A percentile compares a stretch with the other conserved stretches of the same genome.
These are phyloP conservation scores for Amphibalanus amphitrite DNA, from an alignment of 1,140 invertebrate genomes.

Conservation along the genomic window DNA sequence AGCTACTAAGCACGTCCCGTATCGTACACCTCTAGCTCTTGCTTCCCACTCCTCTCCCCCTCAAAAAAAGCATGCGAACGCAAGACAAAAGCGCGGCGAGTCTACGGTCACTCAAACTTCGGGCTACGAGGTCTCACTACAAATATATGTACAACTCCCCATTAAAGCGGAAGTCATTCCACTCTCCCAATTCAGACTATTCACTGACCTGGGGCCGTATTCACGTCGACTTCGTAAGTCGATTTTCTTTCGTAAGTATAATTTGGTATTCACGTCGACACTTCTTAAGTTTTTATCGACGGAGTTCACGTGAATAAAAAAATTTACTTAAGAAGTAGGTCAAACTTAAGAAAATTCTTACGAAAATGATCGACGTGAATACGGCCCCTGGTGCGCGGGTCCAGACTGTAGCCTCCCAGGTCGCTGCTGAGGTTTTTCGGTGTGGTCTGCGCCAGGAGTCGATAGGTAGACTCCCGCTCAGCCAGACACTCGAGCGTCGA, in stretches of 20 bases:
- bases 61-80: not conserved
- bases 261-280: too few relatives aligned
- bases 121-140: not conserved
- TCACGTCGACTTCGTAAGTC: too few relatives aligned
- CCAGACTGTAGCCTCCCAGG: not conserved
- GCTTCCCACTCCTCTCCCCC: not conserved
- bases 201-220: not conserved
- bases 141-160: not conserved
- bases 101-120: not conserved
- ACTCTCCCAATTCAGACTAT: not conserved
- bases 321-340: too few relatives aligned
- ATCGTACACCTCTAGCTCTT: not conserved
- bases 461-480: constrained; percentile 86
- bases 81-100: too few relatives aligned
- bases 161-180: not conserved
- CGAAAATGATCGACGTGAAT: too few relatives aligned
- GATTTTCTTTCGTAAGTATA: too few relatives aligned
- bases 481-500: constrained; percentile 68
- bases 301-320: too few relatives aligned
- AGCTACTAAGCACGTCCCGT: not conserved
- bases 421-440: constrained; percentile 67
- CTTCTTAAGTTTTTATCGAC: too few relatives aligned
- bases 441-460: constrained; percentile 78
- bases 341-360: too few relatives aligned
- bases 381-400: constrained; percentile 4